phyloP scores from a whole-genome alignment of 2,113 vertebrate species.

The Erpornis zantholeuca region DNA sequence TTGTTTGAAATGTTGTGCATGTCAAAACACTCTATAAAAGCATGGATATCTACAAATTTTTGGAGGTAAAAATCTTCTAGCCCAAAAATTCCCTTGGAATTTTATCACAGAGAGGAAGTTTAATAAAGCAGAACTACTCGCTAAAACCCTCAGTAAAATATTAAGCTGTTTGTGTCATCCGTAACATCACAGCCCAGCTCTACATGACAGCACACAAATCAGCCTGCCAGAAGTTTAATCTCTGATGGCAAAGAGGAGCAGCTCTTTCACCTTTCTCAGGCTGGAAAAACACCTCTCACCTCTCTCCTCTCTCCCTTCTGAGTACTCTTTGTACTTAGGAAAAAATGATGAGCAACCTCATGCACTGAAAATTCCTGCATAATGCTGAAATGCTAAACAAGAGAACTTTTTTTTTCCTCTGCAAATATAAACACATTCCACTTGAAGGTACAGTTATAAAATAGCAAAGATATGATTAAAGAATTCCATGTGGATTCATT shows the following conservation, averaged over 20 bases:
- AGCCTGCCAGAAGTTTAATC: background rate
- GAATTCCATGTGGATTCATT: conserved; percentile 70
- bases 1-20: background rate
- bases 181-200: background rate
- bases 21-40: background rate
- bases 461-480: conserved; percentile 70
- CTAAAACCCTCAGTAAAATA: conserved; percentile 3
- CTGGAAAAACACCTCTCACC: conserved; percentile 35
- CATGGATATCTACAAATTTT: conserved; percentile 19
- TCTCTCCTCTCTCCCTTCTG: conserved; percentile 8
- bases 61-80: conserved; percentile 45
- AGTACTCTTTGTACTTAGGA: conserved; percentile 50
- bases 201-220: background rate
- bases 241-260: background rate
- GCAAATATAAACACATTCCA: conserved; percentile 65
- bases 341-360: conserved; percentile 45
- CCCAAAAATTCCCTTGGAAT: conserved; percentile 41
- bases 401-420: conserved; percentile 27
- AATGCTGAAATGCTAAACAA: conserved; percentile 39
- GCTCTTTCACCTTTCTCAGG: conserved; percentile 35
- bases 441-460: conserved; percentile 68
- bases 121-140: conserved; percentile 52
- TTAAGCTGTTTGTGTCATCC: conserved; percentile 41
- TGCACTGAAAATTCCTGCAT: conserved; percentile 60
- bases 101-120: conserved; percentile 20